These are phyloP conservation scores for Pangasianodon hypophthalmus DNA, from an alignment of 2,113 vertebrate species.

Conservation along the genomic window DNA sequence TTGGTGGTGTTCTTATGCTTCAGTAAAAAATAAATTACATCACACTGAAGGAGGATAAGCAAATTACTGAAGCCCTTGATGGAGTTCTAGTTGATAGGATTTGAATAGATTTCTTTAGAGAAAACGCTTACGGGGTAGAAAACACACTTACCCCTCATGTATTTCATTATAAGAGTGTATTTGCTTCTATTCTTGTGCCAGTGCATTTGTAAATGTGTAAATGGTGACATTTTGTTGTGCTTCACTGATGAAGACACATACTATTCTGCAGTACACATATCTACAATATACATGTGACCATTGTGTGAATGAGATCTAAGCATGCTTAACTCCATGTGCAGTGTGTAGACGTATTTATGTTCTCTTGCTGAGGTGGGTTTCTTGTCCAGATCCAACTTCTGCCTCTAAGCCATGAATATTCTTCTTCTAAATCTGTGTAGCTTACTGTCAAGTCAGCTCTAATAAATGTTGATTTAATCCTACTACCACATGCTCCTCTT, in stretches of 20 bases:
- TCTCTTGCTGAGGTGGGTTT: slow-evolving; percentile 40
- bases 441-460: slow-evolving; percentile 42
- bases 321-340: slow-evolving; percentile 72
- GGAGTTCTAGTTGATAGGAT: slow-evolving; percentile 36
- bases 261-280: slow-evolving; percentile 72
- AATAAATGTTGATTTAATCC: slow-evolving; percentile 56
- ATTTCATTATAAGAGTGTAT: slow-evolving; percentile 38
- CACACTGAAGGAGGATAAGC: slow-evolving; percentile 11
- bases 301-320: slow-evolving; percentile 71
- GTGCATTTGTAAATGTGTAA: slow-evolving; percentile 64
- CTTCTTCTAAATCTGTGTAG: slow-evolving; percentile 37
- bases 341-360: slow-evolving; percentile 60
- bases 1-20: slow-evolving; percentile 13
- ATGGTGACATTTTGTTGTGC: slow-evolving; percentile 72
- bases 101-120: slow-evolving; percentile 33
- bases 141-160: slow-evolving; percentile 27
- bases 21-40: slow-evolving; percentile 22
- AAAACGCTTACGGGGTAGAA: neutral
- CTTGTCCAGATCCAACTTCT: slow-evolving; percentile 30
- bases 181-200: slow-evolving; percentile 50
- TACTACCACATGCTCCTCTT: neutral
- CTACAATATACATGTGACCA: slow-evolving; percentile 65
- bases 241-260: slow-evolving; percentile 66
- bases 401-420: slow-evolving; percentile 58
- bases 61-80: slow-evolving; percentile 35